Evolutionary conservation across 2,797 vertebrate species (phyloP).

Genomic region (Pelochelys cantorii): DNA sequence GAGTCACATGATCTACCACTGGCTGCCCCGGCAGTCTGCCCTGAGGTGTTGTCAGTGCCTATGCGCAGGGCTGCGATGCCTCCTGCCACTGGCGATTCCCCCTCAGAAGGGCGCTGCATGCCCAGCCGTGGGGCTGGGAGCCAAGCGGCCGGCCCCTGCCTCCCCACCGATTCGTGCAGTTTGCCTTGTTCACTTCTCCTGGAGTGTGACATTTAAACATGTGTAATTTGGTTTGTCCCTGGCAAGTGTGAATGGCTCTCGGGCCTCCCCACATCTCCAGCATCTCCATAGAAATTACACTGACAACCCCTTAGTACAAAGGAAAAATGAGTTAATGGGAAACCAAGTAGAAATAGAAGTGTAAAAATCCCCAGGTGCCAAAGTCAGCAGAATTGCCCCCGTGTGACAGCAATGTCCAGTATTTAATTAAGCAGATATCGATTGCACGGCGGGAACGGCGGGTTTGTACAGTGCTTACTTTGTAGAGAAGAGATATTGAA

Average conservation of each 20-base stretch:
- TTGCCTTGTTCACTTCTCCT: constrained; percentile 70
- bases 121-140: neutral
- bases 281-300: constrained; percentile 69
- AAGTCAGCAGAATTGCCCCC: constrained; percentile 72
- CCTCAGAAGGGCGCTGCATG: neutral
- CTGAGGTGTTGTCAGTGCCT: neutral
- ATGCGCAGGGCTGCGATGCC: neutral
- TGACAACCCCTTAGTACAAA: constrained; percentile 77
- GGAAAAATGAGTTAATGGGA: constrained; percentile 78
- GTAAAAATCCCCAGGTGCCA: constrained; percentile 70
- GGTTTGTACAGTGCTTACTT: constrained; percentile 39
- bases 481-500: constrained; percentile 14
- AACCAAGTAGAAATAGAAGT: constrained; percentile 74
- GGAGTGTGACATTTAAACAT: constrained; percentile 76
- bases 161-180: constrained; percentile 44
- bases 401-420: constrained; percentile 61
- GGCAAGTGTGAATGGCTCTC: constrained; percentile 73
- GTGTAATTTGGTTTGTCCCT: constrained; percentile 76
- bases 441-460: constrained; percentile 48
- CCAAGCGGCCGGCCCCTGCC: neutral
- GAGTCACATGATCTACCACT: neutral
- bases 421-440: constrained; percentile 76
- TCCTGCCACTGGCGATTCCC: neutral
- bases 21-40: neutral
- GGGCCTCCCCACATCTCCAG: constrained; percentile 65